Evolutionary conservation across 2,888 invertebrate species (phyloP).

Genomic region (Pandemis heparana): DNA sequence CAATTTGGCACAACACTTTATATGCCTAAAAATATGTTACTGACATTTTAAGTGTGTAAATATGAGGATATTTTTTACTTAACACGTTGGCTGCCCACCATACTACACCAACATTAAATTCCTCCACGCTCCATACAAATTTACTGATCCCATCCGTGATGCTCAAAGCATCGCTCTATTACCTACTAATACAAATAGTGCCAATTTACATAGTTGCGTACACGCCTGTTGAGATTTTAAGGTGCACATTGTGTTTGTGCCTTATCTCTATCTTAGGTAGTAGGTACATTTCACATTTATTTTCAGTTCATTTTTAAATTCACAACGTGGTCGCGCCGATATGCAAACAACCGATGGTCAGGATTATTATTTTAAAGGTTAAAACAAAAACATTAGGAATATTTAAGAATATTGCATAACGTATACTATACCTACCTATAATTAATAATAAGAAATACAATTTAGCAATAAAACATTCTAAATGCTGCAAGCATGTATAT

Average conservation of each 20-base stretch:
- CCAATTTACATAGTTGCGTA: not conserved
- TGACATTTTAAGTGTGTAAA: not conserved
- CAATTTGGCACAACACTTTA: not conserved
- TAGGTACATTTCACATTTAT: not conserved
- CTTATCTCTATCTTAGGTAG: not conserved
- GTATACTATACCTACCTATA: not conserved
- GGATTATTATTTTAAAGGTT: not conserved
- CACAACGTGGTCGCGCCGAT: not conserved
- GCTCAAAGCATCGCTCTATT: not conserved
- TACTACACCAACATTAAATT: too few relatives aligned
- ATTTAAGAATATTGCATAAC: not conserved
- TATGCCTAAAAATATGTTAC: not conserved
- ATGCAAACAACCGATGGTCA: not conserved
- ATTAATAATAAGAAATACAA: not conserved
- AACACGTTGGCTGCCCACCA: not conserved
- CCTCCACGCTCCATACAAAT: too few relatives aligned
- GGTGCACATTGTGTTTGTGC: not conserved
- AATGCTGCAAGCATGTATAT: not conserved
- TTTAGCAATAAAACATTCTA: not conserved
- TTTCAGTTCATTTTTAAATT: not conserved
- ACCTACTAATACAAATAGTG: not conserved
- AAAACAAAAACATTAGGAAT: not conserved
- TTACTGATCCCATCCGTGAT: too few relatives aligned
- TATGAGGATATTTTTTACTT: not conserved
- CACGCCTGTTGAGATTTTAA: not conserved